A percentile compares a stretch with the other conserved stretches of the same genome.
These are phyloP conservation scores for Montipora foliosa DNA, from an alignment of 64 coral and sea anemone genomes.

Conservation along the genomic window DNA sequence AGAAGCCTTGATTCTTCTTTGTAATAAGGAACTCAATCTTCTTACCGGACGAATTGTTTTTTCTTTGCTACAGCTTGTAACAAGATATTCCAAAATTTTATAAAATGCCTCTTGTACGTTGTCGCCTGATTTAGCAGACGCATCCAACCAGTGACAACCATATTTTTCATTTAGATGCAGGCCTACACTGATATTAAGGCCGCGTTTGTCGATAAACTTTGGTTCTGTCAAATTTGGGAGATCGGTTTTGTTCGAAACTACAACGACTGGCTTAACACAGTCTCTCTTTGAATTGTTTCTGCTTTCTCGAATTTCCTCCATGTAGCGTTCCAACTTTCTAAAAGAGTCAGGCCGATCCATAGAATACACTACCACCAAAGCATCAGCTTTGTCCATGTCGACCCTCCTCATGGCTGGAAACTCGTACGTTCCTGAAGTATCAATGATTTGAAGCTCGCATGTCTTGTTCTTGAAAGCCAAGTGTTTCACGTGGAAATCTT, in stretches of 20 bases:
- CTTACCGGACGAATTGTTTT: background rate
- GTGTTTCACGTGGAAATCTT: slow-evolving; percentile 89
- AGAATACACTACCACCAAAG: slow-evolving; percentile 58
- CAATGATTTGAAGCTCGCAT: slow-evolving; percentile 75
- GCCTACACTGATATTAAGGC: slow-evolving; percentile 34
- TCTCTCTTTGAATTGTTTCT: background rate
- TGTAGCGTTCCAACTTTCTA: slow-evolving; percentile 49
- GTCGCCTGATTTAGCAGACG: slow-evolving; percentile 44
- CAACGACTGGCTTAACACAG: slow-evolving; percentile 53
- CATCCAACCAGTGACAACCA: slow-evolving; percentile 50
- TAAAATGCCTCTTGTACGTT: slow-evolving; percentile 45
- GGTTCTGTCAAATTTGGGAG: slow-evolving; percentile 35
- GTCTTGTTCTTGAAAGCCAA: slow-evolving; percentile 62
- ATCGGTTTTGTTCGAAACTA: slow-evolving; percentile 79
- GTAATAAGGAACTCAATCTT: slow-evolving; percentile 56
- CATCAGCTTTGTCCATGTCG: slow-evolving; percentile 70
- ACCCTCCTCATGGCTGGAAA: slow-evolving; percentile 76
- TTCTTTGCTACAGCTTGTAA: background rate
- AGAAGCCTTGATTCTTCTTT: slow-evolving; percentile 14
- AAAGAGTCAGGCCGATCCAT: slow-evolving; percentile 53
- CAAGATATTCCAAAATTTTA: slow-evolving; percentile 39
- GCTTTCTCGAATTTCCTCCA: slow-evolving; percentile 37
- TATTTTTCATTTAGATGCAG: slow-evolving; percentile 29
- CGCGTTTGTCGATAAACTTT: slow-evolving; percentile 33
- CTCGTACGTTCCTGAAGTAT: slow-evolving; percentile 73